These are phyloP conservation scores for Hirtodrosophila confusa DNA, from an alignment of 2,888 invertebrate genomes.

Conservation along the genomic window DNA sequence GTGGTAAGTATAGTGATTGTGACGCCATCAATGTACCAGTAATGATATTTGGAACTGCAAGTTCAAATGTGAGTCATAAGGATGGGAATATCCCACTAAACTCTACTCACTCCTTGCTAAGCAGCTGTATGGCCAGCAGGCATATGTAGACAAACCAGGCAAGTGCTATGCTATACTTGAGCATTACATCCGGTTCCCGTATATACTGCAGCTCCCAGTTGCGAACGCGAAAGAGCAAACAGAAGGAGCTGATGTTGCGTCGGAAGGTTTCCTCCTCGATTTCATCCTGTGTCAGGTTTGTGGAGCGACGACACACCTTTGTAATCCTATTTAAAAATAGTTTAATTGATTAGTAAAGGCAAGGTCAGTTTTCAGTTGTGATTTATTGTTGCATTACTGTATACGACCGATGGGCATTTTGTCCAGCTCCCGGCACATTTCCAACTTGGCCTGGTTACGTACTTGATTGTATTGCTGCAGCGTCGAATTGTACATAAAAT, in stretches of 20 bases:
- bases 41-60: slow-evolving; percentile 56
- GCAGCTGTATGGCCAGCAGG: slow-evolving; percentile 87
- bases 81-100: background rate
- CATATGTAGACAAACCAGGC: slow-evolving; percentile 87
- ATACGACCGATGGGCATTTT: slow-evolving; percentile 93
- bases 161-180: slow-evolving; percentile 91
- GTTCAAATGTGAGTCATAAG: background rate
- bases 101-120: slow-evolving; percentile 84
- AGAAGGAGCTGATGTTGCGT: slow-evolving; percentile 85
- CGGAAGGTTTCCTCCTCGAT: slow-evolving; percentile 83
- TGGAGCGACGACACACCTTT: slow-evolving; percentile 77
- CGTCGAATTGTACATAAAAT: slow-evolving; percentile 84
- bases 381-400: slow-evolving; percentile 85
- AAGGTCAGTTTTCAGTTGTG: background rate
- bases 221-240: slow-evolving; percentile 87
- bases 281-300: slow-evolving; percentile 82
- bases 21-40: slow-evolving; percentile 85
- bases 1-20: slow-evolving; percentile 85
- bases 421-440: slow-evolving; percentile 92
- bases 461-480: slow-evolving; percentile 84
- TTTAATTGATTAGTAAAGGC: background rate
- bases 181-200: slow-evolving; percentile 91
- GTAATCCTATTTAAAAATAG: slow-evolving; percentile 63
- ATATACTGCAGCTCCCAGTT: slow-evolving; percentile 90
- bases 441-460: slow-evolving; percentile 86